A percentile compares a stretch with the other conserved stretches of the same genome.
These are phyloP conservation scores for Asteroscopus sphinx DNA, from an alignment of 2,888 invertebrate species.

Conservation along the genomic window DNA sequence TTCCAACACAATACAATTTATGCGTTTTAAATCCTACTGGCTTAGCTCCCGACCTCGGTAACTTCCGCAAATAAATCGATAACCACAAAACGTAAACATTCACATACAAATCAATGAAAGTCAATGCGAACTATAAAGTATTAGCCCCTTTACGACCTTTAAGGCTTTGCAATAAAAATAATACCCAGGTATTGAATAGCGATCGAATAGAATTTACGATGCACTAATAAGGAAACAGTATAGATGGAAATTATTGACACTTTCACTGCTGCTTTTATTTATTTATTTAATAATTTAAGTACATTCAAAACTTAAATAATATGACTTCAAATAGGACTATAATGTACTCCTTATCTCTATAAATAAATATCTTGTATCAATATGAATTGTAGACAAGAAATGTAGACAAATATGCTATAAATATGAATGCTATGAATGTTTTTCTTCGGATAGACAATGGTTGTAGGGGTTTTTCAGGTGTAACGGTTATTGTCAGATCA, in stretches of 20 bases:
- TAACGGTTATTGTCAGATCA: background rate
- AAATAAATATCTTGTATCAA: too few relatives aligned
- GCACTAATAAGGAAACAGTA: conserved; percentile 31
- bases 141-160: conserved; percentile 29
- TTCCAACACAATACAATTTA: conserved; percentile 26
- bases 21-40: conserved; percentile 18
- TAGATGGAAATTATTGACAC: conserved; percentile 2
- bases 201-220: conserved; percentile 25
- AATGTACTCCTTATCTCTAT: too few relatives aligned
- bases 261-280: conserved; percentile 21
- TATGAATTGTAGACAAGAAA: too few relatives aligned
- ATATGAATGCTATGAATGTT: too few relatives aligned
- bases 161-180: conserved; percentile 37
- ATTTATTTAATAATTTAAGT: too few relatives aligned
- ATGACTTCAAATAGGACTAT: too few relatives aligned
- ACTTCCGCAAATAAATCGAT: conserved; percentile 44
- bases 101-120: conserved; percentile 49
- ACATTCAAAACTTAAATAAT: too few relatives aligned
- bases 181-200: conserved; percentile 11
- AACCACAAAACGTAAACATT: conserved; percentile 39
- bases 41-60: conserved; percentile 4
- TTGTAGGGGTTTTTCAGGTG: background rate
- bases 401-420: too few relatives aligned
- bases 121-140: conserved; percentile 28
- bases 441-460: conserved; percentile 1